phyloP scores from a whole-genome alignment of 2,113 vertebrate species.

The Bubo bubo region DNA sequence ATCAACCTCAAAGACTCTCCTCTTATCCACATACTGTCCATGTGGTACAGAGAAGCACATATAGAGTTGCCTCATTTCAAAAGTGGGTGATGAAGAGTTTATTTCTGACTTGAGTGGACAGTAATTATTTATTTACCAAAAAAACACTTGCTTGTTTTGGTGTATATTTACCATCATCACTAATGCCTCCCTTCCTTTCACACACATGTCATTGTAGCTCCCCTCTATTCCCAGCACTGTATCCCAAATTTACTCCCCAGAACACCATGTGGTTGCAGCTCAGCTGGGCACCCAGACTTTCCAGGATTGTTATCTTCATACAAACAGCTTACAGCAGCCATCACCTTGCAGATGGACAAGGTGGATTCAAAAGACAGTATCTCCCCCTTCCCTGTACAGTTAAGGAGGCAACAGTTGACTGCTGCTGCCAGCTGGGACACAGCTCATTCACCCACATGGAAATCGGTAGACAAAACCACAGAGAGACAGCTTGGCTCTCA shows the following conservation, averaged over 20 bases:
- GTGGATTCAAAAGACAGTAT: not conserved
- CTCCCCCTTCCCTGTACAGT: not conserved
- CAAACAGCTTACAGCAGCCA: not conserved
- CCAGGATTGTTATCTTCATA: not conserved
- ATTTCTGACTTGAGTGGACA: not conserved
- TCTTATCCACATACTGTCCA: not conserved
- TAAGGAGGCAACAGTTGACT: not conserved
- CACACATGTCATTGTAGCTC: not conserved
- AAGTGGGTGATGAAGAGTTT: not conserved
- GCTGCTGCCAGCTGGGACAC: not conserved
- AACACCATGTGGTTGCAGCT: not conserved
- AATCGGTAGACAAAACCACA: not conserved
- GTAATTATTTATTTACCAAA: not conserved
- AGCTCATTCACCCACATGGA: not conserved
- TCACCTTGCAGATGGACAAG: not conserved
- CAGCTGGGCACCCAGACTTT: not conserved
- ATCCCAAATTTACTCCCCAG: not conserved
- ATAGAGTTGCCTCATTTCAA: not conserved
- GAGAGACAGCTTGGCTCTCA: not conserved
- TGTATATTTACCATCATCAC: not conserved
- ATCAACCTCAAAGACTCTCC: not conserved
- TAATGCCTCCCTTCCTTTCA: not conserved
- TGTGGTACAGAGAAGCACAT: not conserved
- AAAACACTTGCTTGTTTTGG: rapidly evolving
- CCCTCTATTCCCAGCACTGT: not conserved